Evolutionary conservation across 2,797 vertebrate genomes (phyloP).

Genomic region (Hemibagrus guttatus): DNA sequence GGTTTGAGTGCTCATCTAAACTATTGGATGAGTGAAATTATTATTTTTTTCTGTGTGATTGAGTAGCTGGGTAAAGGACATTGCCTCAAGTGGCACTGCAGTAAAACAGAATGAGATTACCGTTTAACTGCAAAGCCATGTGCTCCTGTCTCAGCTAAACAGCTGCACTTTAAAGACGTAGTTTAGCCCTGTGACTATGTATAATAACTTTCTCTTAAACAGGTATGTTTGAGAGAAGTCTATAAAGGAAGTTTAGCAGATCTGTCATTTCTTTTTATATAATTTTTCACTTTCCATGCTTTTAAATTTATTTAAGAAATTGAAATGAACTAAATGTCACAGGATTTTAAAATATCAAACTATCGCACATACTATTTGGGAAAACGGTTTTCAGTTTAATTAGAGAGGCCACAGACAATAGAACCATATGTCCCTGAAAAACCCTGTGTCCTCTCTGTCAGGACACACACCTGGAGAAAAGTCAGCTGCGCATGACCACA

Average conservation of each 20-base stretch:
- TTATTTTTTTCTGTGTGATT: neutral
- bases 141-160: neutral
- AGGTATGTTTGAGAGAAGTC: neutral
- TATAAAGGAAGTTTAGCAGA: neutral
- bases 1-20: neutral
- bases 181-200: neutral
- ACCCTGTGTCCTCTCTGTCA: neutral
- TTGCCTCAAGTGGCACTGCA: neutral
- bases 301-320: neutral
- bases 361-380: neutral
- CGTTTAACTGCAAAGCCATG: neutral
- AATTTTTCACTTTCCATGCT: neutral
- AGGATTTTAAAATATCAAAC: neutral
- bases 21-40: neutral
- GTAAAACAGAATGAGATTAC: constrained; percentile 12
- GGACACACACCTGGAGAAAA: constrained; percentile 24
- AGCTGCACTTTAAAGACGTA: neutral
- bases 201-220: neutral
- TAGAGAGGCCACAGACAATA: neutral
- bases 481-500: neutral
- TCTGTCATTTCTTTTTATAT: neutral
- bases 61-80: neutral
- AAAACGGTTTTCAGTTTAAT: neutral
- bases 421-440: neutral
- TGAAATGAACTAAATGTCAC: neutral